These are phyloP conservation scores for Halocaridina rubra DNA, from an alignment of 2,888 invertebrate species.

Conservation along the genomic window DNA sequence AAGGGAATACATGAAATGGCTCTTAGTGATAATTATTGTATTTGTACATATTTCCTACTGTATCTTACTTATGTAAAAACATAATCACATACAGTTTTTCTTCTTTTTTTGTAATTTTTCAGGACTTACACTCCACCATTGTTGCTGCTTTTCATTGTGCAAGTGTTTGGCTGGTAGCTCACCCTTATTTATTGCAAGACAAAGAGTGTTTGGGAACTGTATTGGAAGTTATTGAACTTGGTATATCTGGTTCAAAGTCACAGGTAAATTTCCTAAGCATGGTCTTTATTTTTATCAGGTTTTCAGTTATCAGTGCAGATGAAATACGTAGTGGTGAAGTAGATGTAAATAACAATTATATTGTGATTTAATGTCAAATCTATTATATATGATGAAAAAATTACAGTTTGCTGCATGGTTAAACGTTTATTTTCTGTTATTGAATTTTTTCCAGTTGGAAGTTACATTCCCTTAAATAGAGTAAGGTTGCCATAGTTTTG, in stretches of 20 bases:
- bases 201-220: conserved; percentile 92
- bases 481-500: too few species aligned
- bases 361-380: too few species aligned
- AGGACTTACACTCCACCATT: conserved; percentile 91
- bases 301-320: too few species aligned
- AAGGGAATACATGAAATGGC: neutral
- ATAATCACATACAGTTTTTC: neutral
- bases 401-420: too few species aligned
- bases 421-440: too few species aligned
- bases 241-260: conserved; percentile 93
- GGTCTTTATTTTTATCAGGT: neutral
- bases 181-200: conserved; percentile 89
- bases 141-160: conserved; percentile 93
- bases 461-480: too few species aligned
- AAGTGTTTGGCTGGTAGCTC: conserved; percentile 75
- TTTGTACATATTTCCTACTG: neutral
- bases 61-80: neutral
- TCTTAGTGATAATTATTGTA: neutral
- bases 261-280: conserved; percentile 68
- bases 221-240: conserved; percentile 95
- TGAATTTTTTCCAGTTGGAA: too few species aligned
- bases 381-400: too few species aligned
- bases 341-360: too few species aligned
- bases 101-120: neutral
- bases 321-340: too few species aligned